A percentile compares a stretch with the other conserved stretches of the same genome.
phyloP scores from a whole-genome alignment of 2,888 invertebrate species.

The Apotomis turbidana region DNA sequence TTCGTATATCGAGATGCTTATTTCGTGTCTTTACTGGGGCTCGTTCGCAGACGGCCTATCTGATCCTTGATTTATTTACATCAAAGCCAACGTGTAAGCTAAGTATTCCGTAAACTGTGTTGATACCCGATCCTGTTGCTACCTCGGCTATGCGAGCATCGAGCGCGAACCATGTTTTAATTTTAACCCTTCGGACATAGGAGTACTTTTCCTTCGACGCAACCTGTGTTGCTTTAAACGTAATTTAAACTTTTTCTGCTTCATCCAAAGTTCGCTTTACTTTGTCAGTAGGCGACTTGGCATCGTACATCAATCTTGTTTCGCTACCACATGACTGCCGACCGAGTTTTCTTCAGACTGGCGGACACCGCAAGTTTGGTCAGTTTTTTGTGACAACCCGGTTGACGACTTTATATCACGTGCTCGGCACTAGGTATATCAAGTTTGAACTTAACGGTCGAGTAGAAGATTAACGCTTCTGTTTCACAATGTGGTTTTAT shows the following conservation, averaged over 20 bases:
- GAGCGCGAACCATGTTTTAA: constrained; percentile 44
- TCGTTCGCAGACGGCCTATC: constrained; percentile 22
- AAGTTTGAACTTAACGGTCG: constrained; percentile 30
- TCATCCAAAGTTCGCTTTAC: constrained; percentile 51
- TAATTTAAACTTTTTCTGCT: constrained; percentile 45
- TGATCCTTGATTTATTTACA: constrained; percentile 50
- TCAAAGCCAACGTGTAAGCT: constrained; percentile 53
- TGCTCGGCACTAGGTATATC: constrained; percentile 22
- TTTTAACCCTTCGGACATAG: constrained; percentile 44
- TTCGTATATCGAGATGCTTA: constrained; percentile 30
- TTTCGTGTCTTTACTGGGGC: constrained; percentile 8
- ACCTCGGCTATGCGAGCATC: constrained; percentile 52
- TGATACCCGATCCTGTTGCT: constrained; percentile 53
- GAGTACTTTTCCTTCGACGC: constrained; percentile 49
- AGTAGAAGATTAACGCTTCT: constrained; percentile 16
- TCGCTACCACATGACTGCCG: constrained; percentile 52
- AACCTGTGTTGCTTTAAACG: constrained; percentile 21
- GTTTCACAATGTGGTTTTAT: constrained; percentile 12
- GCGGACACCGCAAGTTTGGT: constrained; percentile 49
- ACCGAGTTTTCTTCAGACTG: constrained; percentile 56
- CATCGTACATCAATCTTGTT: constrained; percentile 60
- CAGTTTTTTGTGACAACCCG: constrained; percentile 52
- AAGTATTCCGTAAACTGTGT: constrained; percentile 47
- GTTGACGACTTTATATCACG: constrained; percentile 50
- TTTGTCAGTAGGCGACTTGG: constrained; percentile 51